Conservation (phyloP, 2,113 vertebrate genomes). For the Pao palembangensis region DNA sequence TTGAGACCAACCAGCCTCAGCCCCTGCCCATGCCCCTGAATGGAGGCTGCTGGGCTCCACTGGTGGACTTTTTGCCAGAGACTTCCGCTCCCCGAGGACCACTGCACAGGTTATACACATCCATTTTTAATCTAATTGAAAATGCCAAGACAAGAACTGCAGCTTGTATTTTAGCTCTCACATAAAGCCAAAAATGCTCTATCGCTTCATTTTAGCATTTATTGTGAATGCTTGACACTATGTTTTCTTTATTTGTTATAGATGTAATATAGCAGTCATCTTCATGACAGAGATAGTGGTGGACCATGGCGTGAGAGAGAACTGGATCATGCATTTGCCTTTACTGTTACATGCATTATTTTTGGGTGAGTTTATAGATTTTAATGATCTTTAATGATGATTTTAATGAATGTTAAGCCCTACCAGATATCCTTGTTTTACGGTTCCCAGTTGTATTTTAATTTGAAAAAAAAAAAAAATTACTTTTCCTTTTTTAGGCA, state of each 20-base stretch:
- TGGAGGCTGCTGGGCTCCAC: slow-evolving; percentile 93
- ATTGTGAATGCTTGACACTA: not conserved
- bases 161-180: not conserved
- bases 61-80: slow-evolving; percentile 95
- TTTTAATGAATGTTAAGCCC: no score
- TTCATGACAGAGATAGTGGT: slow-evolving; percentile 99
- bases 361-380: slow-evolving; percentile 78
- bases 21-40: slow-evolving; percentile 93
- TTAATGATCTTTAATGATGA: no score
- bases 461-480: not conserved
- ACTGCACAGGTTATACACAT: slow-evolving; percentile 84
- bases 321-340: slow-evolving; percentile 93
- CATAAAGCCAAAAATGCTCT: not conserved
- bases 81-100: slow-evolving; percentile 90
- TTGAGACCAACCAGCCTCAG: slow-evolving; percentile 88
- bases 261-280: slow-evolving; percentile 96
- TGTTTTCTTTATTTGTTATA: slow-evolving; percentile 47
- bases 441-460: not conserved
- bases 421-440: no score
- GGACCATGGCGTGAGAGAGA: slow-evolving; percentile 93
- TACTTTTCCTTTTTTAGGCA: slow-evolving; percentile 69
- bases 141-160: not conserved
- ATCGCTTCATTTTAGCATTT: not conserved
- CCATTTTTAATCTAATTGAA: not conserved
- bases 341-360: slow-evolving; percentile 91